Evolutionary conservation across 2,113 vertebrate genomes (phyloP).

Genomic region (Noturus placidus): DNA sequence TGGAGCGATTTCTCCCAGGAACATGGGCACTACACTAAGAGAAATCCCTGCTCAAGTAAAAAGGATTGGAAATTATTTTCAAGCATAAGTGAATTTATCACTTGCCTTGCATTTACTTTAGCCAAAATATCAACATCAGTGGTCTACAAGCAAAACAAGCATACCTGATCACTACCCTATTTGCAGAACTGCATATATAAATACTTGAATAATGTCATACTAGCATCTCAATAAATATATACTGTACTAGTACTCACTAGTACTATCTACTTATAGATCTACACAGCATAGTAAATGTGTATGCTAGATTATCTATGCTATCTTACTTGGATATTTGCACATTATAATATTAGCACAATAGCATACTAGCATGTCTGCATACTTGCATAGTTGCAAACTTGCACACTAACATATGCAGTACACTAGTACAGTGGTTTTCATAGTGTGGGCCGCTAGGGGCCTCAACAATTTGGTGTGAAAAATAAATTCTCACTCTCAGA

Average conservation of each 20-base stretch:
- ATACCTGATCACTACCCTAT: neutral
- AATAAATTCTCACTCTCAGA: too few species aligned
- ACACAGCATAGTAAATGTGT: neutral
- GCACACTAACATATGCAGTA: neutral
- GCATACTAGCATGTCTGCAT: neutral
- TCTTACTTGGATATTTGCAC: neutral
- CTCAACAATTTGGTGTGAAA: too few species aligned
- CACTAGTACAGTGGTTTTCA: too few species aligned
- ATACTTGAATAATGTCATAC: neutral
- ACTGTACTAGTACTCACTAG: neutral
- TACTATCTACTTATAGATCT: neutral
- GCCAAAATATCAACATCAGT: neutral
- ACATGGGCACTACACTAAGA: slow-evolving; percentile 89
- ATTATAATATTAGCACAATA: neutral
- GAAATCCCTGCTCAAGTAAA: slow-evolving; percentile 74
- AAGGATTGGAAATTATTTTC: neutral
- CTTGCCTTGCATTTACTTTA: neutral
- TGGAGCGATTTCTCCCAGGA: slow-evolving; percentile 85
- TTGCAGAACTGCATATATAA: neutral
- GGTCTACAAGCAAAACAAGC: neutral
- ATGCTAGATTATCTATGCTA: neutral
- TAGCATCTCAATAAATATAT: neutral
- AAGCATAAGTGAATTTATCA: neutral
- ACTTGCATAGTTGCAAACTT: too few species aligned
- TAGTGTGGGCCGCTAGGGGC: too few species aligned